Evolutionary conservation across 2,888 invertebrate genomes (phyloP), one percentile per base, ranked within the genome.

Genomic region (Nomada hirtipes): DNA sequence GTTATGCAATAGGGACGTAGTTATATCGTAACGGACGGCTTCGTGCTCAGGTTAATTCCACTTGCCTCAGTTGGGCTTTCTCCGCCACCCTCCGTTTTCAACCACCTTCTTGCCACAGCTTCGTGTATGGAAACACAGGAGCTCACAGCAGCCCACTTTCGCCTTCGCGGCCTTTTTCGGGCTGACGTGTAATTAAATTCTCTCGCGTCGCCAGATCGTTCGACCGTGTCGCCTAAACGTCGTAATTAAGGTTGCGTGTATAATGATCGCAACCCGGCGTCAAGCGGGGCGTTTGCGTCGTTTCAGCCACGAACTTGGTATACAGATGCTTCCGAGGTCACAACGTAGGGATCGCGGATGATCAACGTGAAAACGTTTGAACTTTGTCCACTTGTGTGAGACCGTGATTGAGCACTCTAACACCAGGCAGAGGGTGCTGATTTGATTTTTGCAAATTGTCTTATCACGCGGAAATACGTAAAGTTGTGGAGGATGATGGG

Each of bases 171-270:
- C 73, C 78, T 85, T 86, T 88, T 88, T 86, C 78, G 75, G 71
- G 29, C 69, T 69, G 63, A 53, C 80, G 75, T 88, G 84, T 88
- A 88, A 88, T 88, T 88, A 88, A 88, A 88, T 88, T 88, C 86
- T 88, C 83, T 88, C 88, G 88, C 88, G 84, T 87, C 86, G 86
- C 79, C 86, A 88, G 79, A 69, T 87, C 84, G 85, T 86, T 88
- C 84, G 86, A 88, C 88, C 85, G 63, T 88, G 72, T 67, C 70
- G 83, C 71, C 69, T 82, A 86, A 88, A 88, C 76, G 80, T 88
- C 80, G 85, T 85, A 88, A 88, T 88, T 88, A 88, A 88, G 70
- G 76, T 61, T 67, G 76, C 82, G 79, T 61, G 77, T 82, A 75
- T 84, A 84, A 87, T 82, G 82, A 87, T 84, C 75, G 67, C 57